Evolutionary conservation across 2,113 vertebrate species (phyloP).

Genomic region (Brachyistius frenatus): DNA sequence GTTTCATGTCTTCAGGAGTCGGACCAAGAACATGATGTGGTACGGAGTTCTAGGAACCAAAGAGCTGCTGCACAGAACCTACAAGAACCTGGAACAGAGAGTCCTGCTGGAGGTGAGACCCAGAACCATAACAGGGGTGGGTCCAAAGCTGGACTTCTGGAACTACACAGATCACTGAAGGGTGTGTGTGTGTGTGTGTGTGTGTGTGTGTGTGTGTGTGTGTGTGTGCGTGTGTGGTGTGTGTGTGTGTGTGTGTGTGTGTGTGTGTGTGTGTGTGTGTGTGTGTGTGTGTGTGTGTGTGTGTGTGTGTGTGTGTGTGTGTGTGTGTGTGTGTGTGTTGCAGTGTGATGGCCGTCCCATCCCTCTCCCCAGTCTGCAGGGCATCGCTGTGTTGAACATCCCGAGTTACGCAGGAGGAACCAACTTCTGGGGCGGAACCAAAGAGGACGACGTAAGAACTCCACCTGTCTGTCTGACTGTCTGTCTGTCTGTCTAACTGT

Average conservation of each 20-base stretch:
- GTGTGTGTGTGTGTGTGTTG: slow-evolving; percentile 8
- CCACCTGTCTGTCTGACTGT: too few species aligned
- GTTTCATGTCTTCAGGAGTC: slow-evolving; percentile 84
- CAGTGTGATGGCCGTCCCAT: slow-evolving; percentile 94
- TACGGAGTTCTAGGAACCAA: slow-evolving; percentile 95
- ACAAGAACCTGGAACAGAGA: slow-evolving; percentile 94
- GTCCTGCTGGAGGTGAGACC: slow-evolving; percentile 92
- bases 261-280: slow-evolving; percentile 1
- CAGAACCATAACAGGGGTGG: neutral
- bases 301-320: slow-evolving; percentile 9
- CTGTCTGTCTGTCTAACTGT: too few species aligned
- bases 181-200: neutral
- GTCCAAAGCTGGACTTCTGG: too few species aligned
- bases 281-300: slow-evolving; percentile 18
- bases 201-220: slow-evolving; percentile 18
- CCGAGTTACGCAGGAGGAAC: slow-evolving; percentile 96
- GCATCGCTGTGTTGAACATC: slow-evolving; percentile 95
- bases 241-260: slow-evolving; percentile 14
- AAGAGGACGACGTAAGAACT: slow-evolving; percentile 90
- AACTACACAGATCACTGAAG: too few species aligned
- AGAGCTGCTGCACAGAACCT: slow-evolving; percentile 93
- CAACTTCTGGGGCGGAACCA: slow-evolving; percentile 98
- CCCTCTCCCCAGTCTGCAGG: slow-evolving; percentile 93
- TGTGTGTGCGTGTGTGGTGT: slow-evolving; percentile 7
- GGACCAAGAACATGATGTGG: slow-evolving; percentile 99